Evolutionary conservation across 2,797 vertebrate genomes (phyloP).

Genomic region (Spea hammondii): DNA sequence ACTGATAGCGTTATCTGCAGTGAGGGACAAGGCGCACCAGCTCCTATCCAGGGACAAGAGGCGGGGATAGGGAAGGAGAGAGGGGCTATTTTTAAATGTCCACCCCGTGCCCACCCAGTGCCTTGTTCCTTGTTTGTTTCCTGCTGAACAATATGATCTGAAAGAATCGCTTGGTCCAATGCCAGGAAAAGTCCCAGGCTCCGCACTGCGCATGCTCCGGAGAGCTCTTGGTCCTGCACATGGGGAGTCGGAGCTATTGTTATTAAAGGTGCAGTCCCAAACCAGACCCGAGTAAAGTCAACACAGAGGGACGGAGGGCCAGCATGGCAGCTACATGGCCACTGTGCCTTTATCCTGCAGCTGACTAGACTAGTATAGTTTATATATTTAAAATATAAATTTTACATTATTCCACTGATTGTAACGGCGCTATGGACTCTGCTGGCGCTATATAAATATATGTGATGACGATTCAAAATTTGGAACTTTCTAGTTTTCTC

Average conservation of each 20-base stretch:
- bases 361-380: too few relatives aligned
- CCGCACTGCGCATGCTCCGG: neutral
- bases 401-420: too few relatives aligned
- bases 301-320: too few relatives aligned
- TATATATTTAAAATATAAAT: too few relatives aligned
- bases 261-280: too few relatives aligned
- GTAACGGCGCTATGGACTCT: too few relatives aligned
- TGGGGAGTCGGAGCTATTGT: neutral
- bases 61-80: conserved; percentile 36
- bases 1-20: conserved; percentile 39
- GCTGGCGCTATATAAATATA: too few relatives aligned
- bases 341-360: too few relatives aligned
- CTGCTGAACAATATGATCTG: conserved; percentile 45
- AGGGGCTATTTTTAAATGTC: conserved; percentile 45
- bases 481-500: too few relatives aligned
- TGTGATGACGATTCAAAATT: too few relatives aligned
- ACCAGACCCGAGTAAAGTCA: too few relatives aligned
- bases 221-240: conserved; percentile 10
- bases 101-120: conserved; percentile 43
- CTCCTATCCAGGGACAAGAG: conserved; percentile 29
- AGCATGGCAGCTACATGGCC: too few relatives aligned
- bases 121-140: conserved; percentile 51
- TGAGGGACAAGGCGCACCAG: conserved; percentile 10
- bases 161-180: conserved; percentile 43
- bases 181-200: conserved; percentile 27